Conservation (phyloP, 2,888 invertebrate genomes). For the Mythimna loreyi region DNA sequence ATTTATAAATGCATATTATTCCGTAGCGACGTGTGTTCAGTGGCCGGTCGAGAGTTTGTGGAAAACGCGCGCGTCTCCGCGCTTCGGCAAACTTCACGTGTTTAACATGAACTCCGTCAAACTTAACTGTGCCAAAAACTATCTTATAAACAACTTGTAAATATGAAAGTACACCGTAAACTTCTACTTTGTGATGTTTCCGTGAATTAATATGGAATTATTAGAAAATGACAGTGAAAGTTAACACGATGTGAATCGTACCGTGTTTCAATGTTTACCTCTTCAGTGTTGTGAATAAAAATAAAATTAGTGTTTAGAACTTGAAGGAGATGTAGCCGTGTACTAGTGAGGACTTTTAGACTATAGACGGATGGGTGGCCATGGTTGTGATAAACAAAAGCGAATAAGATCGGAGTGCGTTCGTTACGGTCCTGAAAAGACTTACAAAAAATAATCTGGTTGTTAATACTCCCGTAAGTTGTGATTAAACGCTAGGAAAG, state of each 20-base stretch:
- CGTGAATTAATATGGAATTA: slow-evolving; percentile 78
- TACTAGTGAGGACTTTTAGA: slow-evolving; percentile 62
- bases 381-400: slow-evolving; percentile 85
- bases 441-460: slow-evolving; percentile 78
- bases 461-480: slow-evolving; percentile 84
- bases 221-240: slow-evolving; percentile 69
- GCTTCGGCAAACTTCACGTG: slow-evolving; percentile 76
- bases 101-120: slow-evolving; percentile 76
- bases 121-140: slow-evolving; percentile 84
- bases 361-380: slow-evolving; percentile 73
- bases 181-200: slow-evolving; percentile 72
- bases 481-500: slow-evolving; percentile 82
- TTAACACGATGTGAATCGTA: slow-evolving; percentile 83
- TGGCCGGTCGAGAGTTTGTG: slow-evolving; percentile 76
- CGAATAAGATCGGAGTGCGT: slow-evolving; percentile 68
- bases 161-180: slow-evolving; percentile 71
- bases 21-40: slow-evolving; percentile 80
- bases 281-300: slow-evolving; percentile 90
- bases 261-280: slow-evolving; percentile 87
- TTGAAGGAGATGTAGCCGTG: slow-evolving; percentile 75
- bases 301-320: slow-evolving; percentile 74
- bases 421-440: slow-evolving; percentile 75
- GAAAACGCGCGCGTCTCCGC: slow-evolving; percentile 75
- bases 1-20: slow-evolving; percentile 86
- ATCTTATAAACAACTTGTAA: slow-evolving; percentile 74